These are phyloP conservation scores for Chorisops tibialis DNA, from an alignment of 2,888 invertebrate species.

Conservation along the genomic window DNA sequence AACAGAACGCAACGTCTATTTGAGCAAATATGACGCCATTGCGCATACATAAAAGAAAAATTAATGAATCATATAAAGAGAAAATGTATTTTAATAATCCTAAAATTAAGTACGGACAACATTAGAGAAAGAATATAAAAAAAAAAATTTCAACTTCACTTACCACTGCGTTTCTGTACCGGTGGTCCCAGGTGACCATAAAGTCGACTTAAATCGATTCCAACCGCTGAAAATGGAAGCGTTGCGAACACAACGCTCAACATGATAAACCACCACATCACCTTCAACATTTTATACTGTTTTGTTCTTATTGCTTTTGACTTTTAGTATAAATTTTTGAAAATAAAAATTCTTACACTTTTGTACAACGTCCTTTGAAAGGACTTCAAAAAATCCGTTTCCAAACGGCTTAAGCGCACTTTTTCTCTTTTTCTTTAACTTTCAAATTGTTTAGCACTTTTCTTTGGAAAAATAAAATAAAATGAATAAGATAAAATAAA, in stretches of 20 bases:
- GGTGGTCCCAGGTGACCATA: constrained; percentile 65
- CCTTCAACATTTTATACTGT: constrained; percentile 32
- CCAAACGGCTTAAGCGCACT: not conserved
- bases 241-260: constrained; percentile 63
- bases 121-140: no score
- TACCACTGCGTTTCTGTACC: constrained; percentile 51
- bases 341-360: constrained; percentile 11
- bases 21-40: no score
- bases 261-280: constrained; percentile 53
- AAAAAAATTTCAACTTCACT: constrained; percentile 37
- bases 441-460: not conserved
- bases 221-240: constrained; percentile 64
- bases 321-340: no score
- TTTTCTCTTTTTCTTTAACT: not conserved
- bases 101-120: no score
- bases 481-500: no score
- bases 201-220: constrained; percentile 76
- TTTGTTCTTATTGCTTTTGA: not conserved
- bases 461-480: no score
- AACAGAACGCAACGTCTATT: no score
- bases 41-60: no score
- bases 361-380: not conserved
- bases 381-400: constrained; percentile 2
- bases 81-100: no score
- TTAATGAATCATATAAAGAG: no score